These are phyloP conservation scores for Hemibagrus guttatus DNA, from an alignment of 2,797 vertebrate genomes.

Conservation along the genomic window DNA sequence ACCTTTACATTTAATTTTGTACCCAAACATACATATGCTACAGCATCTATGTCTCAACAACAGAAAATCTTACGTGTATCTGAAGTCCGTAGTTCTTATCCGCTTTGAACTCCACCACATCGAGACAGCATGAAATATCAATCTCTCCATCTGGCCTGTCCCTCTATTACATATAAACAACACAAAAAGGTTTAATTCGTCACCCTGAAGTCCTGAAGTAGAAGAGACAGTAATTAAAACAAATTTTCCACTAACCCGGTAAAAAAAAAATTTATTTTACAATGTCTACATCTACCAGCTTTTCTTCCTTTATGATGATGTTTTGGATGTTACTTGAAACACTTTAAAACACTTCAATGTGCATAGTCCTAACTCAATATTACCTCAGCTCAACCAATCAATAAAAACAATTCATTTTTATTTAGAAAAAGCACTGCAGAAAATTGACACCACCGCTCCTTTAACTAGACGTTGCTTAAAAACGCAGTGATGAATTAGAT, in stretches of 20 bases:
- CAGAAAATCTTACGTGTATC: conserved; percentile 80
- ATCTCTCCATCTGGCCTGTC: conserved; percentile 90
- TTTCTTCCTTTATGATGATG: neutral
- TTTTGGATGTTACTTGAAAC: neutral
- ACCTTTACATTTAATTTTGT: neutral
- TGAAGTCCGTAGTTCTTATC: conserved; percentile 94
- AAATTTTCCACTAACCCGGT: neutral
- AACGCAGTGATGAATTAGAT: neutral
- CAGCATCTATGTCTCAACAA: neutral
- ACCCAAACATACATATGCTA: neutral
- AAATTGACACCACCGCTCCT: neutral
- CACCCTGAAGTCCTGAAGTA: too few species aligned
- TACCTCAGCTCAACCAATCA: neutral
- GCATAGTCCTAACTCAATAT: neutral
- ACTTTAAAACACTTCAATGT: neutral
- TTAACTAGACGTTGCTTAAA: neutral
- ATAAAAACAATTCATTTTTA: neutral
- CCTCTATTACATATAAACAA: conserved; percentile 72
- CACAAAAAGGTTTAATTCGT: neutral
- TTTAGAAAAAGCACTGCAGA: neutral
- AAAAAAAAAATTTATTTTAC: neutral
- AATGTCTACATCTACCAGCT: neutral
- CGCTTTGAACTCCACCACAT: conserved; percentile 84
- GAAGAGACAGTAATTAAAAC: neutral
- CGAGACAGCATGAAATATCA: conserved; percentile 79